Base-by-base conservation (phyloP, 2,888 invertebrate genomes). In the Bedellia somnulentella region DNA sequence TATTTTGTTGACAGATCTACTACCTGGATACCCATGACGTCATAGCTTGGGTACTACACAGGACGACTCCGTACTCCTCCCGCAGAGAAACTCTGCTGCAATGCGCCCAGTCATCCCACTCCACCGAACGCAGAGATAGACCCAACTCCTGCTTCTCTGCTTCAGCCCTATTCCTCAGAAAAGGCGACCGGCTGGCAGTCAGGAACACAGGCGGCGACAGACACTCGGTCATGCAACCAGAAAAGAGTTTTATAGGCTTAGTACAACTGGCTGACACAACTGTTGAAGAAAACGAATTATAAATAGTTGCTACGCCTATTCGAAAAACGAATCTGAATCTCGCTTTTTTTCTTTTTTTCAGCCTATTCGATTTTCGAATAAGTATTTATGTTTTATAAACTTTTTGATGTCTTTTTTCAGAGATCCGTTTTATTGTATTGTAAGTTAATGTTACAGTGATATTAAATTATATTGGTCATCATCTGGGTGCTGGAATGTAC, bases 181-280 rank as follows among this genome's bases (percentile, higher is more conserved):
- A 78, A 15, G 81, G 83, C 9, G 90, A 91, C 47, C 75, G 66
- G 12, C 61, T 91, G 9, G 80, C 82, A 4, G 59, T 91, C 8
- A 79, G 82, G 30, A 90, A 91, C 46, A 80, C 89, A 2, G 81
- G 82, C 10, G 81, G 83, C 9, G 79, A 81, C 27, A 61, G 85
- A 28, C 85, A 82, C 50, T 83, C 85, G 0, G 59, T 87, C 27
- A 85, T 87, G 67, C 81, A 85, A 45, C 78, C 80, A 1, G 87
- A 87, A 39, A 89, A 89, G 53, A 89, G 89, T 44, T 91, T 89
- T 70, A 89, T 90, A 43, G 91, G 90, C 18, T 73, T 88, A n/a
- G 78, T 88, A 30, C 88, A 86, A 57, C 60, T 87, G n/a, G 83
- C 81, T 10, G 83, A 84, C 41, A 63, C 68, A 1, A 61, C 61